phyloP scores from a whole-genome alignment of 2,113 vertebrate species.

The Lichenostomus cassidix region DNA sequence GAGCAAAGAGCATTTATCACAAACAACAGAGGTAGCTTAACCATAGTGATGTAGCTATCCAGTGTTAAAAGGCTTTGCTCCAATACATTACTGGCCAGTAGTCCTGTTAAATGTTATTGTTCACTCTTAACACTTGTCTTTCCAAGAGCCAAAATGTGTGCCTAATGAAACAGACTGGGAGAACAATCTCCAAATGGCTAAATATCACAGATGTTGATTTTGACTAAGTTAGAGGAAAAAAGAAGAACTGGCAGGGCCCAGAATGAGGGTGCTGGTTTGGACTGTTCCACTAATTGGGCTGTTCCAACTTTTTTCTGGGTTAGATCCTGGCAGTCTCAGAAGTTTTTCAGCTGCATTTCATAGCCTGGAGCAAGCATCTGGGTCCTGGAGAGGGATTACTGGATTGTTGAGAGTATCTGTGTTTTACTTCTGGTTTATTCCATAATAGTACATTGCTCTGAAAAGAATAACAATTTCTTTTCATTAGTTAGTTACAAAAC shows the following conservation, averaged over 20 bases:
- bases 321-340: neutral
- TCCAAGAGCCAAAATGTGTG: neutral
- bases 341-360: neutral
- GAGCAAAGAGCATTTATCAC: neutral
- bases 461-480: neutral
- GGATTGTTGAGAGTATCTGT: neutral
- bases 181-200: neutral
- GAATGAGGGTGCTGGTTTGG: neutral
- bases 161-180: neutral
- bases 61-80: neutral
- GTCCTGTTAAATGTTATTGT: neutral
- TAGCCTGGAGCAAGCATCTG: neutral
- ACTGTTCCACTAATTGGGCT: neutral
- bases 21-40: neutral
- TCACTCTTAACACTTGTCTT: neutral
- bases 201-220: neutral
- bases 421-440: neutral
- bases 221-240: neutral
- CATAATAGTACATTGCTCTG: neutral
- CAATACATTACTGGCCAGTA: neutral
- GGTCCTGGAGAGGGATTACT: neutral
- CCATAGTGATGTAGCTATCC: neutral
- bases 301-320: neutral
- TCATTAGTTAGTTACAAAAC: neutral
- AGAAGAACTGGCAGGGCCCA: rapidly evolving